Percentiles rank a stretch among this genome's conserved stretches.
These are phyloP conservation scores for Tromatobia lineatoria DNA, from an alignment of 2,888 invertebrate genomes.

Conservation along the genomic window DNA sequence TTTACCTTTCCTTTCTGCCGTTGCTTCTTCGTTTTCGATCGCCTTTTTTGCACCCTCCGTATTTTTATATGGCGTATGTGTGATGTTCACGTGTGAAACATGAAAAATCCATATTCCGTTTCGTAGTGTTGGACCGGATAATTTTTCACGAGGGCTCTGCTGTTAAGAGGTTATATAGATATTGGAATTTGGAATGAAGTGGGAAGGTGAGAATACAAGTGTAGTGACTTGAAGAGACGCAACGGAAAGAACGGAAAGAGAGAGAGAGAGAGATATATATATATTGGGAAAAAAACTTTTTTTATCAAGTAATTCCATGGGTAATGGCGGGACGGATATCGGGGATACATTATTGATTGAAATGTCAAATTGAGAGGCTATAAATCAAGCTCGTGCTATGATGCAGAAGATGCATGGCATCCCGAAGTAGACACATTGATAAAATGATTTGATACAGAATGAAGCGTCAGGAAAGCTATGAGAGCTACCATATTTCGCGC, in stretches of 20 bases:
- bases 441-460: constrained; percentile 53
- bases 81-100: too few relatives aligned
- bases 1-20: constrained; percentile 8
- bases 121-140: constrained; percentile 50
- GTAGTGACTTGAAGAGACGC: constrained; percentile 20
- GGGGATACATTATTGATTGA: constrained; percentile 30
- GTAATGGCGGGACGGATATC: neutral
- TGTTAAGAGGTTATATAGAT: constrained; percentile 39
- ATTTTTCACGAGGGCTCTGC: constrained; percentile 40
- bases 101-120: constrained; percentile 55
- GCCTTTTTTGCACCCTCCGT: neutral
- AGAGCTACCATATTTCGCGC: constrained; percentile 30
- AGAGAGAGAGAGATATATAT: neutral
- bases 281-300: constrained; percentile 27
- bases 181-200: constrained; percentile 45
- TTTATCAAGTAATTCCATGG: constrained; percentile 39
- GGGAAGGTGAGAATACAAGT: constrained; percentile 16
- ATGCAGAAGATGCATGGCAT: constrained; percentile 6
- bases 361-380: constrained; percentile 35
- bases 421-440: constrained; percentile 25
- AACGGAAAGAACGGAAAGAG: constrained; percentile 32
- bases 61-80: constrained; percentile 25
- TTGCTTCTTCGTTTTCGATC: constrained; percentile 21
- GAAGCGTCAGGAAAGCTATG: constrained; percentile 24
- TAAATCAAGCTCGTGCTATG: constrained; percentile 35